Evolutionary conservation across 2,797 vertebrate genomes (phyloP).

Genomic region (Echeneis naucrates): DNA sequence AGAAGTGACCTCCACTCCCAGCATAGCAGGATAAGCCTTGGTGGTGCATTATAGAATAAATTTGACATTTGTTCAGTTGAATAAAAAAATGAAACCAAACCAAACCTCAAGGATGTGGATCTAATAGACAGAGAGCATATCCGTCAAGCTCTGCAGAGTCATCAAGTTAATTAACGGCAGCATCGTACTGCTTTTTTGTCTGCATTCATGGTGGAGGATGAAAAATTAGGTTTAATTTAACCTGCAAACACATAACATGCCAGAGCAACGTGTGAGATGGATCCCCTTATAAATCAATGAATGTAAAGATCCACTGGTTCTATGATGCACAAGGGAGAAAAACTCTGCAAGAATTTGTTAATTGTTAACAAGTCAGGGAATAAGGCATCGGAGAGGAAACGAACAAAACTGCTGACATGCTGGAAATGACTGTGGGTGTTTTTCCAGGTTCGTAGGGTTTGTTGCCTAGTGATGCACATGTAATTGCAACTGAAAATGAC

Average conservation of each 20-base stretch:
- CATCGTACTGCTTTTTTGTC: conserved; percentile 9
- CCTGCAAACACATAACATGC: conserved; percentile 42
- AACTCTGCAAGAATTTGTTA: conserved; percentile 59
- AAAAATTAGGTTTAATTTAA: conserved; percentile 25
- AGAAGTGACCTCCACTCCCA: conserved; percentile 57
- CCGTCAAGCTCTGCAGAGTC: conserved; percentile 5
- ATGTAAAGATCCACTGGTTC: conserved; percentile 42
- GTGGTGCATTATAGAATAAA: conserved; percentile 53
- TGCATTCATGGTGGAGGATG: conserved; percentile 16
- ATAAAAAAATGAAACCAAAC: conserved; percentile 20
- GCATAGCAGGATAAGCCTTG: conserved; percentile 38
- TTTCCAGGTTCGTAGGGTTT: conserved; percentile 64
- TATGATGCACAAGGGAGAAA: conserved; percentile 43
- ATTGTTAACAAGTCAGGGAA: conserved; percentile 61
- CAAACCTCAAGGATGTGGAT: conserved; percentile 21
- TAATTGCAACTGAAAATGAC: conserved; percentile 80
- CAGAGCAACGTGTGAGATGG: background rate
- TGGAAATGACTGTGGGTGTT: conserved; percentile 51
- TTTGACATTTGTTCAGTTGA: conserved; percentile 51
- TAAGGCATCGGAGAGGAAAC: conserved; percentile 54
- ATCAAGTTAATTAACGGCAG: conserved; percentile 6
- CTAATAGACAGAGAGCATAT: conserved; percentile 5
- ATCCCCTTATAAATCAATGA: conserved; percentile 32
- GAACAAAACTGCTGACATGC: conserved; percentile 62
- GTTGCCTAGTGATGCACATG: conserved; percentile 65